Evolutionary conservation across 2,797 vertebrate genomes (phyloP), one percentile per base, ranked within the genome.

Genomic region (Podarcis siculus): DNA sequence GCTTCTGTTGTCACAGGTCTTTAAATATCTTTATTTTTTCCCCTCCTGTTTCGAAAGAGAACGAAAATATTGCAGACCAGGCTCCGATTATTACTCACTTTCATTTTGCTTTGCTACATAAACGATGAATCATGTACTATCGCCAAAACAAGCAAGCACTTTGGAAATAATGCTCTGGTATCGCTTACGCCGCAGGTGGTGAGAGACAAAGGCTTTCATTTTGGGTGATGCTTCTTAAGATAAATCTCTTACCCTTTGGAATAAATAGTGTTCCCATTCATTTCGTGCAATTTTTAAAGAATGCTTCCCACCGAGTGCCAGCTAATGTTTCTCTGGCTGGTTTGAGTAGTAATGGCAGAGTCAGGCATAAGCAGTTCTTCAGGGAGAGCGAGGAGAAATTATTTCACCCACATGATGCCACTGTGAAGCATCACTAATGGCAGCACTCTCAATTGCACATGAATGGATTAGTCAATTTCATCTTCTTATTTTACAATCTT

Each of bases 11-110:
- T 13, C 17, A 27, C 32, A 69, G 19, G 75, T 2, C 30, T 73
- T 66, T 66, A 45, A 75, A 82, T 25, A 66, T 42, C 27, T 79
- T 17, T 21, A 35, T 37, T 72, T 58, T 45, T 21, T 61, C 19
- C 19, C 83, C 55, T 88, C 81, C 78, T 90, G 88, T 86, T 89
- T 91, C 73, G 81, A 94, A 93, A 92, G 80, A 19, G 83, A 90
- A 91, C 91, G 89, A 91, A 94, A 90, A 92, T 92, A 92, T 92
- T 94, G 75, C 85, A 90, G 87, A 79, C 81, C 89, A 85, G 85
- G 83, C 81, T 85, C 79, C 69, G 86, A 86, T 89, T 93, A 93
- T 94, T 94, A 92, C 93, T 94, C 93, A 92, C 86, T 89, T 87
- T 88, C 69, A 73, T 91, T 93, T 94, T 85, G 89, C 90, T 86